phyloP scores from a whole-genome alignment of 1,140 invertebrate species.

The Atopsyche davidsoni region DNA sequence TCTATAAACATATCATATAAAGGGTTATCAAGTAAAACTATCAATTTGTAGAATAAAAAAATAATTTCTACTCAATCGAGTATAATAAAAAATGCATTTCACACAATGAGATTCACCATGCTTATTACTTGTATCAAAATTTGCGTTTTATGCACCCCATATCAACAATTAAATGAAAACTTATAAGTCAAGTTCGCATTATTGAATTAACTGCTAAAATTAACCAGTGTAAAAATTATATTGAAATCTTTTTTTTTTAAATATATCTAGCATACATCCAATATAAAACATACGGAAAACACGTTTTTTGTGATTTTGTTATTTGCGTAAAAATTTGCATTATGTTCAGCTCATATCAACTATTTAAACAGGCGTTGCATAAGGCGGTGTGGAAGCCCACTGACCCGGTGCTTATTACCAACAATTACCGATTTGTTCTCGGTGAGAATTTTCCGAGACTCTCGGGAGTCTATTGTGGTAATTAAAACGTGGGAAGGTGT shows the following conservation, averaged over 20 bases:
- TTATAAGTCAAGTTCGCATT: neutral
- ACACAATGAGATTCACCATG: too few relatives aligned
- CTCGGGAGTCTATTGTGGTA: neutral
- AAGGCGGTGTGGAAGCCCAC: neutral
- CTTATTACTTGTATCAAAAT: neutral
- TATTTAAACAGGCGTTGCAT: too few relatives aligned
- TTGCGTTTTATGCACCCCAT: neutral
- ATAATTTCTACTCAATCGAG: too few relatives aligned
- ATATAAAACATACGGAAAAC: conserved; percentile 1
- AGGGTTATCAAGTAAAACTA: too few relatives aligned
- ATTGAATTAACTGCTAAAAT: neutral
- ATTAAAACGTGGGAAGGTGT: neutral
- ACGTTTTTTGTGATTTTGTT: too few relatives aligned
- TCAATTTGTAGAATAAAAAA: too few relatives aligned
- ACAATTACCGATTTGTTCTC: neutral
- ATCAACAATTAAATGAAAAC: neutral
- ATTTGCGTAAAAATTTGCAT: too few relatives aligned
- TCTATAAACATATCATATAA: too few relatives aligned
- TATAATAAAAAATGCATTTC: too few relatives aligned
- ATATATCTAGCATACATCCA: neutral
- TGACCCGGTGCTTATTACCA: neutral
- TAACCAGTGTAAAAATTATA: neutral
- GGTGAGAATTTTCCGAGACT: neutral
- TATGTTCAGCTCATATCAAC: too few relatives aligned
- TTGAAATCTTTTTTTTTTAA: neutral